Percentiles rank a stretch among this genome's conserved stretches.
Conservation (phyloP, 2,888 invertebrate species). For the Limulus polyphemus region DNA sequence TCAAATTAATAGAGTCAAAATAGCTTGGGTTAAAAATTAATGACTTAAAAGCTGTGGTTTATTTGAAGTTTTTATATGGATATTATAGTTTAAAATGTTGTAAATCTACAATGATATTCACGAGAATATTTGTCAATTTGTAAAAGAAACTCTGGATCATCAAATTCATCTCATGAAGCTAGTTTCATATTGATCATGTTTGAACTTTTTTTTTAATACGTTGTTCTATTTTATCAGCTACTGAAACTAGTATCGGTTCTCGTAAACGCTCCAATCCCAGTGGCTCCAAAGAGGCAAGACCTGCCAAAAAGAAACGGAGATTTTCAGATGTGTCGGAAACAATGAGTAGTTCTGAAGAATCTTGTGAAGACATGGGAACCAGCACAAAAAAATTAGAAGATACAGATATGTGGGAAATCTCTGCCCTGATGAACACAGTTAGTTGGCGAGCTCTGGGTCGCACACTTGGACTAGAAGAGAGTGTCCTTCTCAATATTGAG, state of each 20-base stretch:
- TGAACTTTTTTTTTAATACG: no score
- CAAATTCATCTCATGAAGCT: no score
- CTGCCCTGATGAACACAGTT: slow-evolving; percentile 23
- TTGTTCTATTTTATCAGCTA: not conserved
- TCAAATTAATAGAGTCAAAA: no score
- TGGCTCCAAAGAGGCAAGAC: slow-evolving; percentile 2
- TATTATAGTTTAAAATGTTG: no score
- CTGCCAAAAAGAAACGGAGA: slow-evolving; percentile 3
- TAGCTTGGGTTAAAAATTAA: no score
- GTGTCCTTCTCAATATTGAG: slow-evolving; percentile 27
- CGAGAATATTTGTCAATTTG: no score
- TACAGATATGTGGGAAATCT: slow-evolving; percentile 29
- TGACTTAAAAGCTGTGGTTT: no score
- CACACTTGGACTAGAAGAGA: slow-evolving; percentile 27
- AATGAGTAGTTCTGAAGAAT: slow-evolving; percentile 13
- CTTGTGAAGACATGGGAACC: slow-evolving; percentile 3
- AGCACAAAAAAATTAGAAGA: slow-evolving; percentile 24
- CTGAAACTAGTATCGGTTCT: slow-evolving; percentile 3
- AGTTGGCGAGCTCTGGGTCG: slow-evolving; percentile 30
- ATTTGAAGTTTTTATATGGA: no score
- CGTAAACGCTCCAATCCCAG: slow-evolving; percentile 7
- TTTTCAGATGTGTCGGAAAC: slow-evolving; percentile 18
- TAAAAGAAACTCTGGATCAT: no score
- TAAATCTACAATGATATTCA: no score
- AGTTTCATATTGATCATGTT: no score